phyloP scores from a whole-genome alignment of 2,888 invertebrate genomes.

The Brassicogethes aeneus region DNA sequence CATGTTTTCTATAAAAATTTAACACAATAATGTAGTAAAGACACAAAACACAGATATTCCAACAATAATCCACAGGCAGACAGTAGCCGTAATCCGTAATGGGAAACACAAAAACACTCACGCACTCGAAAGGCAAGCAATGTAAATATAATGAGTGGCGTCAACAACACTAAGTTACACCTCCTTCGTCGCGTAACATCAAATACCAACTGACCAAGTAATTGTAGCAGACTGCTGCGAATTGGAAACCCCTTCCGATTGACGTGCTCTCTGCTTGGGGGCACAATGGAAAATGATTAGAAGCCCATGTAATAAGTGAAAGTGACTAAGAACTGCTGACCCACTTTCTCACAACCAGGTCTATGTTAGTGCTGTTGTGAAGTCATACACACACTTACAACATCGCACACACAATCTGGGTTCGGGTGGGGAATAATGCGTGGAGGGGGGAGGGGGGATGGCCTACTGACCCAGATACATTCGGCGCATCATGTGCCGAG shows the following conservation, averaged over 20 bases:
- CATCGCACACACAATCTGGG: constrained; percentile 28
- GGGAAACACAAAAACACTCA: constrained; percentile 8
- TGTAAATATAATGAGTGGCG: neutral
- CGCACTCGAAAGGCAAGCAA: constrained; percentile 5
- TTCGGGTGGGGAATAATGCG: constrained; percentile 25
- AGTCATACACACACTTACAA: constrained; percentile 38
- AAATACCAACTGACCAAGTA: constrained; percentile 11
- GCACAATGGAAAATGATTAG: constrained; percentile 64
- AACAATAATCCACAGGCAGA: constrained; percentile 1
- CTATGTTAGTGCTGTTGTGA: constrained; percentile 64
- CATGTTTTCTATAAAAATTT: neutral
- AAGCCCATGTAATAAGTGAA: constrained; percentile 80
- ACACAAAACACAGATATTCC: constrained; percentile 9
- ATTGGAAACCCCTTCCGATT: constrained; percentile 19
- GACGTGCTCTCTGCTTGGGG: constrained; percentile 45
- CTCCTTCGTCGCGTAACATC: constrained; percentile 15
- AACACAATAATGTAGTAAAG: neutral
- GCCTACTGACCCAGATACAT: constrained; percentile 80
- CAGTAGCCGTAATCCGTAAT: neutral
- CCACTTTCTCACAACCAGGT: constrained; percentile 89
- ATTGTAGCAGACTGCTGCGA: constrained; percentile 31
- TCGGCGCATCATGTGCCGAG: constrained; percentile 49
- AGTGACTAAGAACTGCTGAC: constrained; percentile 70
- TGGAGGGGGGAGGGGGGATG: constrained; percentile 40
- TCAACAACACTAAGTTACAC: constrained; percentile 8